A percentile compares a stretch with the other conserved stretches of the same genome.
Evolutionary conservation across 1,140 invertebrate species (phyloP).

Genomic region (Anoplophora glabripennis): DNA sequence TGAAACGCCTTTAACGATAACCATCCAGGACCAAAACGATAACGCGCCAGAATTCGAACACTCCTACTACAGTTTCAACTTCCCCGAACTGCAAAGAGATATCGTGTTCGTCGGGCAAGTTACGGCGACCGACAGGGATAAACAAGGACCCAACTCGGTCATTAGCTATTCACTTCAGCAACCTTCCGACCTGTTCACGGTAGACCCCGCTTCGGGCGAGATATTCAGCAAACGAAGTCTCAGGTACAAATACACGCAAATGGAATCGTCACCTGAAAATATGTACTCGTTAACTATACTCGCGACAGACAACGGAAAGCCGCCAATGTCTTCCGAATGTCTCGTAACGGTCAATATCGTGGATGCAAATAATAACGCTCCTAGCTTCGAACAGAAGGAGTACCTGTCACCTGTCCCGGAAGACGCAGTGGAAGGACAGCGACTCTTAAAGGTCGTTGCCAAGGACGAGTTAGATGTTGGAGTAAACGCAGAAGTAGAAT

Average conservation of each 20-base stretch:
- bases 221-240: conserved; percentile 81
- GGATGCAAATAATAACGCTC: conserved; percentile 86
- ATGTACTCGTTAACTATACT: conserved; percentile 79
- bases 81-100: conserved; percentile 77
- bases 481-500: conserved; percentile 84
- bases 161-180: conserved; percentile 88
- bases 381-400: conserved; percentile 69
- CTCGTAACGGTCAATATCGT: conserved; percentile 84
- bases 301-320: conserved; percentile 90
- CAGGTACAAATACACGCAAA: conserved; percentile 75
- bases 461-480: conserved; percentile 76
- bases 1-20: conserved; percentile 86
- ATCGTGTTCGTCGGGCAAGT: conserved; percentile 86
- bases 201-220: conserved; percentile 87
- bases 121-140: conserved; percentile 82
- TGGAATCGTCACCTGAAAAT: conserved; percentile 81
- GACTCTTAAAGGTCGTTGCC: conserved; percentile 70
- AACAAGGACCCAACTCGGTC: conserved; percentile 90
- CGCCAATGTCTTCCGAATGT: conserved; percentile 82
- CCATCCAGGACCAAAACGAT: conserved; percentile 93
- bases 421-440: conserved; percentile 66
- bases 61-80: conserved; percentile 84
- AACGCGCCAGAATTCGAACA: conserved; percentile 89
- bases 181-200: conserved; percentile 84
- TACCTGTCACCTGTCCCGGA: conserved; percentile 83